These are phyloP conservation scores for Bombus terrestris DNA, from an alignment of 1,140 invertebrate genomes.

Conservation along the genomic window DNA sequence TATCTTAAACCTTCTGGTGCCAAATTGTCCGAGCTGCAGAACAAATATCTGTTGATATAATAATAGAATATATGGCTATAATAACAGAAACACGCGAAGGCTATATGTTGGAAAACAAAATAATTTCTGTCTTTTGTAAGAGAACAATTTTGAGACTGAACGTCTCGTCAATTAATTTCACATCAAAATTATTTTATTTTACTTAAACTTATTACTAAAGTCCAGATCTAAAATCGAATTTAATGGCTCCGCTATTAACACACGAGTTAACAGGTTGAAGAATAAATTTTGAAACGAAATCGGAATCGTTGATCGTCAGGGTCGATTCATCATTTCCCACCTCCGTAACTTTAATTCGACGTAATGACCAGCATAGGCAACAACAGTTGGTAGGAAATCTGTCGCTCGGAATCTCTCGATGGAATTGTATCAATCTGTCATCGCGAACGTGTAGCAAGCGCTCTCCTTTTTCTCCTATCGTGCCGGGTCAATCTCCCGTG, in stretches of 20 bases:
- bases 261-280: background rate
- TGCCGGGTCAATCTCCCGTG: slow-evolving; percentile 78
- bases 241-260: background rate
- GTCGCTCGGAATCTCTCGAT: slow-evolving; percentile 75
- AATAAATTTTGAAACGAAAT: background rate
- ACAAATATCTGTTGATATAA: too few species aligned
- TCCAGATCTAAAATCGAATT: background rate
- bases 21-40: background rate
- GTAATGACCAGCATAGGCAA: slow-evolving; percentile 69
- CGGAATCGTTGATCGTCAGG: background rate
- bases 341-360: slow-evolving; percentile 67
- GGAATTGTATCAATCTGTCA: slow-evolving; percentile 83
- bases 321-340: slow-evolving; percentile 31
- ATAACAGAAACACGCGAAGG: too few species aligned
- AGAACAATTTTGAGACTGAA: too few species aligned
- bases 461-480: slow-evolving; percentile 70
- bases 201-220: too few species aligned
- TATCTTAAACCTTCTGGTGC: background rate
- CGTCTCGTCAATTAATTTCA: too few species aligned
- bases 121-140: too few species aligned
- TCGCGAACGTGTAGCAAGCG: slow-evolving; percentile 60
- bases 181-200: too few species aligned
- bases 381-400: slow-evolving; percentile 83
- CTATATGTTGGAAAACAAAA: too few species aligned
- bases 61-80: too few species aligned